These are phyloP conservation scores for Casuarius casuarius DNA, from an alignment of 2,113 vertebrate genomes.

Conservation along the genomic window DNA sequence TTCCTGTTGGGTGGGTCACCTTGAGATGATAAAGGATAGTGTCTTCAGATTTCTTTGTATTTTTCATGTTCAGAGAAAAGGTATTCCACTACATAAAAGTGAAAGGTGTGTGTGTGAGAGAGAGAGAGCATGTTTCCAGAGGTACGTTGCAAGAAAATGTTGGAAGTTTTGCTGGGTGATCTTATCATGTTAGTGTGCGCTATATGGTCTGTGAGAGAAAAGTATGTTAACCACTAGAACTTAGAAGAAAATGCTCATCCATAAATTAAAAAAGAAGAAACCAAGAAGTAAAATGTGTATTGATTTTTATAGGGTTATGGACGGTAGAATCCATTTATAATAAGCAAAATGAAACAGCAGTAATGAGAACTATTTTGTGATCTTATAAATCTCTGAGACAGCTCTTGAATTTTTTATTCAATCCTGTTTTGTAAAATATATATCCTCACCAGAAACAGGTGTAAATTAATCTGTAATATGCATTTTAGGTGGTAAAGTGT, in stretches of 20 bases:
- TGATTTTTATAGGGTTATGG: not conserved
- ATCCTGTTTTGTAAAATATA: not conserved
- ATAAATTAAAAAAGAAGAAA: not conserved
- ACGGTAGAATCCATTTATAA: not conserved
- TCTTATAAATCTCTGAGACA: not conserved
- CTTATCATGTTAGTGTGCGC: not conserved
- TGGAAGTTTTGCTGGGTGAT: not conserved
- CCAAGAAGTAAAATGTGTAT: not conserved
- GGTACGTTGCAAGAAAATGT: not conserved
- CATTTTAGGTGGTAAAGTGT: not conserved
- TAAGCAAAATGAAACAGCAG: not conserved
- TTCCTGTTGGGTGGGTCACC: too few species aligned
- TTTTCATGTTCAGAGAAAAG: not conserved
- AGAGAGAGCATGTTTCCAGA: not conserved
- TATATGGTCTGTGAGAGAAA: not conserved
- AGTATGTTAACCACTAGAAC: not conserved
- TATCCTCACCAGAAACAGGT: not conserved
- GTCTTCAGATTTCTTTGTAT: not conserved
- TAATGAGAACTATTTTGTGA: not conserved
- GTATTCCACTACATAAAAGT: rapidly evolving
- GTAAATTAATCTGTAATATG: not conserved
- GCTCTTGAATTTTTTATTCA: not conserved
- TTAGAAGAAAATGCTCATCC: not conserved
- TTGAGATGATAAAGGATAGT: too few species aligned
- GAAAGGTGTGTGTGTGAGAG: not conserved